These are phyloP conservation scores for Berghia stephanieae DNA, from an alignment of 1,140 invertebrate species.

Conservation along the genomic window DNA sequence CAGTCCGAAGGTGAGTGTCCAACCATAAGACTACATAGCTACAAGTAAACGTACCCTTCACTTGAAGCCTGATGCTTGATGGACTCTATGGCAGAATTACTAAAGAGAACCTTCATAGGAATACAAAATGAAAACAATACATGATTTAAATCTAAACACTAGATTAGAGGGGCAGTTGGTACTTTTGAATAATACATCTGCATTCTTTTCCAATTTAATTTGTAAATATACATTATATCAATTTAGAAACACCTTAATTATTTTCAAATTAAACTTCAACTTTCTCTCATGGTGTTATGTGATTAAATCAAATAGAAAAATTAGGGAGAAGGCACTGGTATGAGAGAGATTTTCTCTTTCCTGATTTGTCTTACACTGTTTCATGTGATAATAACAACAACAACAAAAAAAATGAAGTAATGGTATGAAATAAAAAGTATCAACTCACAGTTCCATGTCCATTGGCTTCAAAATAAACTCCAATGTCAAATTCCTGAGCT, in stretches of 20 bases:
- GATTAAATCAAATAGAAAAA: neutral
- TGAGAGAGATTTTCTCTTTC: neutral
- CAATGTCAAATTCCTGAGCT: conserved; percentile 91
- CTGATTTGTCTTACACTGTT: neutral
- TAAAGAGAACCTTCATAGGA: conserved; percentile 62
- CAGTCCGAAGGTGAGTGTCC: too few relatives aligned
- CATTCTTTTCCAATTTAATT: too few relatives aligned
- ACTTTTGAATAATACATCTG: too few relatives aligned
- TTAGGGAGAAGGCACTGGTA: neutral
- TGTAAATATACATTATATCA: too few relatives aligned
- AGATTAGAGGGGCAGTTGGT: too few relatives aligned
- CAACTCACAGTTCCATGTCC: conserved; percentile 89
- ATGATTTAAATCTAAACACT: too few relatives aligned
- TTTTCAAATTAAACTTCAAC: neutral
- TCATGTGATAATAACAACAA: too few relatives aligned
- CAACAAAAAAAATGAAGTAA: too few relatives aligned
- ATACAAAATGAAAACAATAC: too few relatives aligned
- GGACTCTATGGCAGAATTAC: conserved; percentile 47
- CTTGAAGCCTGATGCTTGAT: conserved; percentile 35
- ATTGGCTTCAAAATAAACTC: conserved; percentile 99
- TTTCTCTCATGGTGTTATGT: neutral
- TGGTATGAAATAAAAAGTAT: too few relatives aligned
- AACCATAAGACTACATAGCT: too few relatives aligned
- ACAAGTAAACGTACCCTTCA: conserved; percentile 10
- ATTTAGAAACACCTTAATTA: too few relatives aligned